These are phyloP conservation scores for Lamproptera curius DNA, from an alignment of 2,888 invertebrate species.

Conservation along the genomic window DNA sequence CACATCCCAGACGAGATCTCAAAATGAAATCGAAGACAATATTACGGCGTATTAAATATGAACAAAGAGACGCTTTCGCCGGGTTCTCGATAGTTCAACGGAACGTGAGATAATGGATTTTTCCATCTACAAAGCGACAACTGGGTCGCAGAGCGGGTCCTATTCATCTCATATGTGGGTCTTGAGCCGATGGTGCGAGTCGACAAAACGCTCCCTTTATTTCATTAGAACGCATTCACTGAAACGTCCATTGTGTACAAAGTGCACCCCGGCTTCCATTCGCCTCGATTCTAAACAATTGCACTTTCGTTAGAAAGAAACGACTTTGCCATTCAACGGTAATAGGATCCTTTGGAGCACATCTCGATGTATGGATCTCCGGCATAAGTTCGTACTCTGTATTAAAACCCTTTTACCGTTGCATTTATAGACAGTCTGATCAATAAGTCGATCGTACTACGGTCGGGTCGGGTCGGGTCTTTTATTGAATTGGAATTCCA, in stretches of 20 bases:
- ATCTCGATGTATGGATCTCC: neutral
- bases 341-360: neutral
- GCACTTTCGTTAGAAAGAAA: slow-evolving; percentile 18
- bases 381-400: neutral
- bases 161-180: slow-evolving; percentile 32
- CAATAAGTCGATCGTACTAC: too few species aligned
- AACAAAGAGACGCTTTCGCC: slow-evolving; percentile 14
- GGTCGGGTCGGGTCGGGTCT: too few species aligned
- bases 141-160: slow-evolving; percentile 15
- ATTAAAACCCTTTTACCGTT: neutral
- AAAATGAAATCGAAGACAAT: slow-evolving; percentile 10
- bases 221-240: slow-evolving; percentile 48
- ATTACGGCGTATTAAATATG: slow-evolving; percentile 12
- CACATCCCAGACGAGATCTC: neutral
- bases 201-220: slow-evolving; percentile 60
- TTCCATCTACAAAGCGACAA: slow-evolving; percentile 19
- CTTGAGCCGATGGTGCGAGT: slow-evolving; percentile 40
- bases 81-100: slow-evolving; percentile 14
- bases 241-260: slow-evolving; percentile 20
- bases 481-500: too few species aligned
- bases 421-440: neutral
- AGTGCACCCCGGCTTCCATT: slow-evolving; percentile 18
- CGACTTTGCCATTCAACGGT: slow-evolving; percentile 17
- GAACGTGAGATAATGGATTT: slow-evolving; percentile 20
- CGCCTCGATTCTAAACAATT: slow-evolving; percentile 19